Base-by-base conservation (phyloP, 2,797 vertebrate genomes). In the Crocodylus rhombifer region DNA sequence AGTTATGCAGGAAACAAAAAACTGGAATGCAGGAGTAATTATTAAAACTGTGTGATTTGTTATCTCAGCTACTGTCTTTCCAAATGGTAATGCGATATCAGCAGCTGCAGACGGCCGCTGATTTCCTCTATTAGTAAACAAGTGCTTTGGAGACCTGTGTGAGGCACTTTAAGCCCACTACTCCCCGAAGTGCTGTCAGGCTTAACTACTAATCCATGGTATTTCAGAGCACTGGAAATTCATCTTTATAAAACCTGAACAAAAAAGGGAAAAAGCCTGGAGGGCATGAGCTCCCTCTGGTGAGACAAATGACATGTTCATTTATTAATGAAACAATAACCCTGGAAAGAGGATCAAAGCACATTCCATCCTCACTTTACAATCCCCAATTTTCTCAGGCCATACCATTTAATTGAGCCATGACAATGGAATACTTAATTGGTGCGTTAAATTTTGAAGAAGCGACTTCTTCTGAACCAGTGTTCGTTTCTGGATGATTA, bases 321-420 rank as follows among this genome's bases (percentile, higher is more conserved):
- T 99, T 99, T 98, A 98, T 98, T 99, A 98, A 98, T 97, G 98
- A 99, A 99, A 99, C 98, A 99, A 98, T 99, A 98, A 99, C 98
- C 98, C 99, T 98, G 98, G 99, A 99, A 98, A 98, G 98, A 99
- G 98, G 99, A 99, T 99, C 98, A 99, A 99, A 99, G 99, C 98
- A 98, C 98, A 98, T 98, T 98, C 98, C 97, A 98, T 99, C 99
- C 98, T 98, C 98, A 98, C 98, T 98, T 99, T 98, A 98, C 98
- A 98, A 98, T 98, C 98, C 98, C 97, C 97, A 98, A 98, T 98
- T 98, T 98, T 98, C 98, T 98, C 98, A 98, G 98, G 98, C 99
- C 98, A 99, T 99, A 98, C 98, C 98, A 98, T 98, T 98, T 98
- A 98, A 98, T 98, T 98, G 98, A 98, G 98, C 97, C 97, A 97